Base-by-base conservation (phyloP, 2,888 invertebrate species). In the Machimus rusticus region DNA sequence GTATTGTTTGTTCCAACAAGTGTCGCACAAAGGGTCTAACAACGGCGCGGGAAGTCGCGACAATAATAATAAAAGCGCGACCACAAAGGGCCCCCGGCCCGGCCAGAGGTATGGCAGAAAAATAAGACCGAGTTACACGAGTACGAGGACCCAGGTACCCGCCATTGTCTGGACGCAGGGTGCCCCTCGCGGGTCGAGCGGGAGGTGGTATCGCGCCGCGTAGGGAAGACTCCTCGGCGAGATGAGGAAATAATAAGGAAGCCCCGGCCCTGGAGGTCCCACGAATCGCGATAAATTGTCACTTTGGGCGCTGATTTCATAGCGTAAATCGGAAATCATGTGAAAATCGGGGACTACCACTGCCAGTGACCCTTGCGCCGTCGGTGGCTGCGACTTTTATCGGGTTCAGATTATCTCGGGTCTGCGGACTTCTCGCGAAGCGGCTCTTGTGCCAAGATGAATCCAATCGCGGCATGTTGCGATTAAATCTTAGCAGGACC, bases 1-100 rank as follows among this genome's bases (percentile, higher is more conserved):
- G 86, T 88, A 88, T 88, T 88, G 88, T 88, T 88, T 88, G 88
- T 88, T 82, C 81, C 78, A 87, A 88, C 88, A 88, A 88, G 88
- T 88, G 88, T 88, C 87, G 87, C 87, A 84, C 82, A 86, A 84
- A 88, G 81, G 86, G 78, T 37, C 74, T 86, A 86, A 79, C 79
- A 88, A 86, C 86, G 51, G 55, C 81, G 55, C 81, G 43, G 55
- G 43, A 43, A 78, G 78, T 46, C 43, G 78, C 78, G 39, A 39
- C 66, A 66, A 66, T 66, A 66, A 66, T 66, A 66, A 66, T 81
- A 81, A 81, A 43, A 55, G 28, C 19, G 81, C 81, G 81, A 8
- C 81, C n/a, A 55, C 81, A 51, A 76, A 76, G 77, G 37, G 55
- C 51, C 28, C 55, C 28, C 6, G 34, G 46, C 82, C 37, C 66